Percentiles rank a stretch among this genome's conserved stretches.
These are phyloP conservation scores for Pseudonaja textilis DNA, from an alignment of 2,113 vertebrate genomes.

Conservation along the genomic window DNA sequence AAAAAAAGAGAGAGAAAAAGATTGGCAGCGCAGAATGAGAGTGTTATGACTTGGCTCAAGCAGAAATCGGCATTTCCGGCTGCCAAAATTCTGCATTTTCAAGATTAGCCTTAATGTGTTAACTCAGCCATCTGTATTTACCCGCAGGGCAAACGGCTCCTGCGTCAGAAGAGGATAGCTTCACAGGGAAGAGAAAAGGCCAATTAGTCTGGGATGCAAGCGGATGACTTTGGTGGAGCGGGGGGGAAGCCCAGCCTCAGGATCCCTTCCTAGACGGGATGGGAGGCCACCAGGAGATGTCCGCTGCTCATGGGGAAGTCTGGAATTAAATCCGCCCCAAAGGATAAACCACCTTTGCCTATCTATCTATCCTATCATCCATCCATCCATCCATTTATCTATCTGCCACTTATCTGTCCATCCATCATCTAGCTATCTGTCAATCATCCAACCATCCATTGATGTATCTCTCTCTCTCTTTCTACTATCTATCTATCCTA, in stretches of 20 bases:
- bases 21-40: neutral
- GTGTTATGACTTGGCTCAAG: neutral
- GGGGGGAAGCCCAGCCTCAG: neutral
- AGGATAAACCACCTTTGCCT: too few relatives aligned
- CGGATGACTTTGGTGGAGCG: neutral
- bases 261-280: neutral
- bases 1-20: neutral
- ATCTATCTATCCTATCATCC: too few relatives aligned
- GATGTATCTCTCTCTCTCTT: too few relatives aligned
- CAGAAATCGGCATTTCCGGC: neutral
- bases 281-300: neutral
- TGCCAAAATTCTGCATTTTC: neutral
- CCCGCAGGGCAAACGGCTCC: neutral
- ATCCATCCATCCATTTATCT: too few relatives aligned
- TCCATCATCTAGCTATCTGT: too few relatives aligned
- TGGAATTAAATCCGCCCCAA: neutral
- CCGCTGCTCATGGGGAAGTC: neutral
- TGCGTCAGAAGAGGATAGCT: neutral
- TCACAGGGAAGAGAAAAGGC: neutral
- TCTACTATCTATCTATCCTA: too few relatives aligned
- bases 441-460: too few relatives aligned
- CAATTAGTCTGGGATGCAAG: neutral
- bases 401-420: too few relatives aligned
- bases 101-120: neutral
- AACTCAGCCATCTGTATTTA: neutral